Evolutionary conservation across 1,140 invertebrate genomes (phyloP).

Genomic region (Penaeus chinensis): DNA sequence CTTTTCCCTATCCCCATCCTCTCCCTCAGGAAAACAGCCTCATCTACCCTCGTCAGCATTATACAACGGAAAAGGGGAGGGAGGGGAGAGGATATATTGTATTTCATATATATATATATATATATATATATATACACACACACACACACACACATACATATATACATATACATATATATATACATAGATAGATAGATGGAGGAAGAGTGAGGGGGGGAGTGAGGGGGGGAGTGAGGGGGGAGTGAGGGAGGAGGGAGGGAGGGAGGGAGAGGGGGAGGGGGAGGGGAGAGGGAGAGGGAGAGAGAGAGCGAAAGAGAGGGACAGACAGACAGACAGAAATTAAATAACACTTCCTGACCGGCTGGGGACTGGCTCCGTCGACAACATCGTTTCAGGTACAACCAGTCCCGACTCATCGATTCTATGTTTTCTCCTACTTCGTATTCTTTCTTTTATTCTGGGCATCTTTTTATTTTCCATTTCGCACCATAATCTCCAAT

Average conservation of each 20-base stretch:
- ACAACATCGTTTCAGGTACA: no score
- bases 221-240: not conserved
- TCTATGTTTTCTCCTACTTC: no score
- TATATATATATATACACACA: not conserved
- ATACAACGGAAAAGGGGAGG: not conserved
- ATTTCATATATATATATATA: slow-evolving; percentile 4
- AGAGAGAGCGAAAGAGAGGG: not conserved
- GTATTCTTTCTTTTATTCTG: no score
- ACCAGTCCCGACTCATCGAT: no score
- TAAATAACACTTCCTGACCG: not conserved
- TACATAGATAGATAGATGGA: not conserved
- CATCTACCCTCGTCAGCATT: not conserved
- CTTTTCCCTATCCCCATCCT: no score
- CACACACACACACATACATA: not conserved
- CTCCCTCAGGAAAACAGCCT: no score
- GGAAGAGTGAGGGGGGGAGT: not conserved
- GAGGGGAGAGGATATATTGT: not conserved
- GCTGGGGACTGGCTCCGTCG: no score
- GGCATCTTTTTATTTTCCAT: no score
- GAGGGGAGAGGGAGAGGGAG: not conserved
- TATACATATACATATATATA: not conserved
- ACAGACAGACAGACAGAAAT: not conserved
- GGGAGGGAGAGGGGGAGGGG: no score
- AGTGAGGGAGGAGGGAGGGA: not conserved
- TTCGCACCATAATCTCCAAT: no score